These are phyloP conservation scores for Cichlasoma orientale DNA, from an alignment of 2,797 vertebrate genomes.

Conservation along the genomic window DNA sequence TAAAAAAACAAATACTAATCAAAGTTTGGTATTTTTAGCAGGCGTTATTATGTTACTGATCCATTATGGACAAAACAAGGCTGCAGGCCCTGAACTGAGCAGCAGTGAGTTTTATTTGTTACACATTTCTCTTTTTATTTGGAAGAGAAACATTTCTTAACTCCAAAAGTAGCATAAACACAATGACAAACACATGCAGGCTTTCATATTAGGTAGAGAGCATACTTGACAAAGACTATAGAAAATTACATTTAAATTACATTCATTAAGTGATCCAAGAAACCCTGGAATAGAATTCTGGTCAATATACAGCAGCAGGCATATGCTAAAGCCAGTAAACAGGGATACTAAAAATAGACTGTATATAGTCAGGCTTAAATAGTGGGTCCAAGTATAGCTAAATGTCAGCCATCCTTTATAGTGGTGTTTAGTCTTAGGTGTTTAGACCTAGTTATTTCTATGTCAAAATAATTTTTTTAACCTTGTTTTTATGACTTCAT, in stretches of 20 bases:
- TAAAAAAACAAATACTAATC: background rate
- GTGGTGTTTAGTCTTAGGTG: background rate
- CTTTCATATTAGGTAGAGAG: background rate
- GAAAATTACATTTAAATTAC: too few species aligned
- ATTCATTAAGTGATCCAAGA: background rate
- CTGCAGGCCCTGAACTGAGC: background rate
- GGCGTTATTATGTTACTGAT: background rate
- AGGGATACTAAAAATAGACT: background rate
- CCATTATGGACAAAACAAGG: too few species aligned
- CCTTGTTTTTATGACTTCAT: background rate
- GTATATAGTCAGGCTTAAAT: background rate
- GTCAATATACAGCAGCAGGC: background rate
- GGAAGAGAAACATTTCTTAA: background rate
- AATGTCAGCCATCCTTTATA: background rate
- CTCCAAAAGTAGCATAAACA: background rate
- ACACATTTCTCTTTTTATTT: background rate
- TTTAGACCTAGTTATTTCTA: background rate
- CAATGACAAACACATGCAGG: background rate
- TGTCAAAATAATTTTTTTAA: background rate
- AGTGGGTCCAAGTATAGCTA: background rate
- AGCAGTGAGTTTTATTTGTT: background rate
- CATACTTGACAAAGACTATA: too few species aligned
- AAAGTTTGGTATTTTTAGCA: constrained; percentile 1
- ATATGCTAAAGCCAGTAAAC: background rate
- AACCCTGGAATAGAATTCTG: background rate